phyloP scores from a whole-genome alignment of 2,113 vertebrate genomes.

The Chitala chitala region DNA sequence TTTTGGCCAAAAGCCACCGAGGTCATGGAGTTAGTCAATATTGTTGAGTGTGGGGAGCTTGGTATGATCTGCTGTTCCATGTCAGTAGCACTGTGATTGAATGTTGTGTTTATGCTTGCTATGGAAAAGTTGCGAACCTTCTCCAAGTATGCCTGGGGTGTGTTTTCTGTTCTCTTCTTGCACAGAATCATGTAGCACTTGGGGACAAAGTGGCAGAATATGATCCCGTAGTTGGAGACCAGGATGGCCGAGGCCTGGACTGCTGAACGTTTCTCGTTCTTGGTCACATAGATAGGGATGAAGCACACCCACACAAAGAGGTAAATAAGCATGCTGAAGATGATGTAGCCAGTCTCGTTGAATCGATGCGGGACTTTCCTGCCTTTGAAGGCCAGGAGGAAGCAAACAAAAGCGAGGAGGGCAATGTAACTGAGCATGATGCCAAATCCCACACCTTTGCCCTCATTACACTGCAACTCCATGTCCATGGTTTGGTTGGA shows the following conservation, averaged over 20 bases:
- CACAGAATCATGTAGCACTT: constrained; percentile 49
- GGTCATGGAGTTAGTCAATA: background rate
- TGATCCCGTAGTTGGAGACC: constrained; percentile 45
- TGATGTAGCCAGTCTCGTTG: constrained; percentile 54
- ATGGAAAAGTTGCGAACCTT: constrained; percentile 26
- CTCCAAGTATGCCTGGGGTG: constrained; percentile 35
- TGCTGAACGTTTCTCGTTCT: constrained; percentile 34
- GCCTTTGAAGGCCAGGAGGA: constrained; percentile 49
- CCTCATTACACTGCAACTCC: constrained; percentile 45
- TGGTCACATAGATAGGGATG: constrained; percentile 46
- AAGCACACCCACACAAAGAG: constrained; percentile 56
- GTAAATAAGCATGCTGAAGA: constrained; percentile 54
- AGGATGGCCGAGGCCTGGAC: constrained; percentile 51
- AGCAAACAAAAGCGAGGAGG: constrained; percentile 47
- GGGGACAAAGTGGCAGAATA: constrained; percentile 48
- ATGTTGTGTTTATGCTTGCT: background rate
- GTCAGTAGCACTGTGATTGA: background rate
- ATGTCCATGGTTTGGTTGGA: constrained; percentile 29
- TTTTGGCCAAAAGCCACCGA: background rate
- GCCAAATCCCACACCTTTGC: constrained; percentile 43
- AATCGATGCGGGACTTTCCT: constrained; percentile 49
- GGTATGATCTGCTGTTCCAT: constrained; percentile 1
- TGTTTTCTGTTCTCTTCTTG: constrained; percentile 43
- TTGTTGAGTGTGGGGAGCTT: constrained; percentile 4
- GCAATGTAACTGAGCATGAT: constrained; percentile 51